Evolutionary conservation across 2,113 vertebrate genomes (phyloP), one percentile per base, ranked within the genome.

Genomic region (Ammodytes marinus): DNA sequence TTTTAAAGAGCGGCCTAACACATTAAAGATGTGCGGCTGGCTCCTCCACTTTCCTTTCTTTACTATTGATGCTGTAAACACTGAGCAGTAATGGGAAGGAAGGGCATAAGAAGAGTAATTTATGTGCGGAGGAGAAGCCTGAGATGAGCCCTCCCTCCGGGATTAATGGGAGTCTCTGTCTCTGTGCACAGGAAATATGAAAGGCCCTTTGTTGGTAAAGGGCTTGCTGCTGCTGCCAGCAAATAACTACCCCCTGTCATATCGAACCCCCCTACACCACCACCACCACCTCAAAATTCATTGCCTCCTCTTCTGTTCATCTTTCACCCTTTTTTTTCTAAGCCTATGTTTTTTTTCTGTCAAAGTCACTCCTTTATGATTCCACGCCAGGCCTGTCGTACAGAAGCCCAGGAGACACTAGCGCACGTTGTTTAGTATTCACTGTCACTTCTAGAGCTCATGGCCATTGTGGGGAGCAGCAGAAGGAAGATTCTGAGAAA

Each of bases 141-240:
- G 79, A 85, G 92, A 93, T 93, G 92, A 89, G 90, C 80, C 86
- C 86, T 90, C 92, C 90, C 88, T 89, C 82, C 12, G 86, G 94
- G 90, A 92, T 93, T 94, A 93, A 93, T 93, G 91, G 88, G 83
- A 92, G 90, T 89, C 92, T 93, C 87, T 92, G 92, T 93, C 88
- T 89, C 90, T 94, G 91, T 92, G 92, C 93, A 92, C 88, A 89
- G 89, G 91, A 94, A 94, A 93, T 94, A 94, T 93, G 93, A 95
- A 93, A 93, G 91, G 90, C 84, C 86, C 91, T 94, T 94, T 95
- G 94, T 94, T 92, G 85, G 90, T 90, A 84, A 92, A 93, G 88
- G 89, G 84, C 79, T 90, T 79, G 78, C 78, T 89, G 78, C 78
- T 89, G 88, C 91, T 94, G 91, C 89, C 92, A 93, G 88, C 89